Conservation (phyloP, 1,140 invertebrate species). For the Philopotamus ludificatus region DNA sequence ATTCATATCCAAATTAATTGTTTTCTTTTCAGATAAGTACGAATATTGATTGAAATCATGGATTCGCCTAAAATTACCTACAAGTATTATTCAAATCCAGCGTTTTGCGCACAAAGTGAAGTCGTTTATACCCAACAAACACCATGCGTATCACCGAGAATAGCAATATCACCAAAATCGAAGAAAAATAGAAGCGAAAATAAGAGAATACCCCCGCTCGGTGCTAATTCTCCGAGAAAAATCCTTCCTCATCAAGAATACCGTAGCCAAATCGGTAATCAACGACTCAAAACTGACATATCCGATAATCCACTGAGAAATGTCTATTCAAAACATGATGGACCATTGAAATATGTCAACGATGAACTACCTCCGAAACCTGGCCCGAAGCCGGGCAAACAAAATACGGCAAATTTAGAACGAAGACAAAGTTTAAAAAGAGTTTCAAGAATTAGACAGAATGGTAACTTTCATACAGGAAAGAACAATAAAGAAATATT, state of each 20-base stretch:
- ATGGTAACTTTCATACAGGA: not conserved
- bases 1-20: too few species aligned
- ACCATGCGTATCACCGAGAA: slow-evolving; percentile 46
- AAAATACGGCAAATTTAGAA: not conserved
- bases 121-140: slow-evolving; percentile 54
- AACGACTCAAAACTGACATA: slow-evolving; percentile 53
- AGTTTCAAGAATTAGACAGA: not conserved
- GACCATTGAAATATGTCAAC: slow-evolving; percentile 27
- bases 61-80: slow-evolving; percentile 56
- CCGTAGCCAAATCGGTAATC: slow-evolving; percentile 44
- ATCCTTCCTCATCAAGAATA: slow-evolving; percentile 33
- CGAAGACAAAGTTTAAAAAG: slow-evolving; percentile 3
- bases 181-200: slow-evolving; percentile 10
- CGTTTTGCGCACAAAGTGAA: slow-evolving; percentile 74
- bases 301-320: slow-evolving; percentile 54
- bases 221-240: slow-evolving; percentile 49
- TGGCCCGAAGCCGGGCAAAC: slow-evolving; percentile 29
- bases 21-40: too few species aligned
- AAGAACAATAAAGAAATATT: slow-evolving; percentile 40
- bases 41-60: slow-evolving; percentile 43
- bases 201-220: slow-evolving; percentile 48
- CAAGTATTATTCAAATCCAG: slow-evolving; percentile 71
- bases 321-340: slow-evolving; percentile 23
- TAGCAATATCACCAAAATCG: slow-evolving; percentile 44
- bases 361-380: slow-evolving; percentile 31